Evolutionary conservation across 1,140 invertebrate genomes (phyloP), one percentile per base, ranked within the genome.

Genomic region (Centruroides vittatus): DNA sequence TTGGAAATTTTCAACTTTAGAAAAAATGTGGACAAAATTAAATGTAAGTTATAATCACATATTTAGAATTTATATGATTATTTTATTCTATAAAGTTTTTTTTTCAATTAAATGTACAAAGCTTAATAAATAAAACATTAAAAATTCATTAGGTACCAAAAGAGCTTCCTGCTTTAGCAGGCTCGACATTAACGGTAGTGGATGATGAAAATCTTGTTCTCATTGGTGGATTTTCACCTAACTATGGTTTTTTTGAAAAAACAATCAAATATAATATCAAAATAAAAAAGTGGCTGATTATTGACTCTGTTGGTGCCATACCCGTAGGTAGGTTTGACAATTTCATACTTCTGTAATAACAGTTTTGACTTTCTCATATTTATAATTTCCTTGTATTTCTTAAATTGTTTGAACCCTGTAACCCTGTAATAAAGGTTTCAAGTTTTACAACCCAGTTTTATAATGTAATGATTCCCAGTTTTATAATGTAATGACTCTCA

Each of bases 1-100:
- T 70, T 97, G 93, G 93, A 89, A 87, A 67, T 97, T 95, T 70
- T 87, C 86, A 70, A 81, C 94, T 55, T 86, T 87, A 70, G 85
- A 88, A 68, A 83, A 87, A 65, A 80, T 85, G 12, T 96, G 93
- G 92, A 83, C 80, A 55, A 81, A 84, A 61, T 82, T 91, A n/a
- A 53, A 8, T 53, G 51, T 36, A 23, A 36, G 3, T 41, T 6
- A 41, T 41, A 41, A 41, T 23, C 23, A 23, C 23, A 23, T 23
- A 23, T 23, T 23, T 23, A 23, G 23, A 23, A 2, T 23, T 23
- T 23, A 23, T 49, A 11, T 49, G 48, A 49, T 49, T 49, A 11
- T 49, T 49, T 49, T 1, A 49, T 10, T 11, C 48, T n/a, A 49
- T 49, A n/a, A 49, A 49, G 2, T 3, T 49, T 49, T 49, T 49